Evolutionary conservation across 2,797 vertebrate species (phyloP).

Genomic region (Hafferia zeledoni): DNA sequence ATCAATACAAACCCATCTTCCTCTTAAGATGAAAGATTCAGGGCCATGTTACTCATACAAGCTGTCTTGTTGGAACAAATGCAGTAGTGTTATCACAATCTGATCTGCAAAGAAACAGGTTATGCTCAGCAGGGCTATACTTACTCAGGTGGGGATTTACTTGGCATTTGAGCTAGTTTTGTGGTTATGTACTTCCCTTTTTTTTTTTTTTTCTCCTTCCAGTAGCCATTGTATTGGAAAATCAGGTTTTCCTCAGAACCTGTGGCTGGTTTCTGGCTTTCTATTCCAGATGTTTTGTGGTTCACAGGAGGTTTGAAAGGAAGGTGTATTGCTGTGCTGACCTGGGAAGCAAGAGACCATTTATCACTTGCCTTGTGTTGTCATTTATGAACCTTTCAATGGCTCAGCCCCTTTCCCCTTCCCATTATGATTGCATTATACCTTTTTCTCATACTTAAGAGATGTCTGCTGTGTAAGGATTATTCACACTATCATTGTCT

Average conservation of each 20-base stretch:
- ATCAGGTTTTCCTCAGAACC: not conserved
- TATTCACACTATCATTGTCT: not conserved
- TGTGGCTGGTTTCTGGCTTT: not conserved
- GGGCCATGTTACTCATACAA: not conserved
- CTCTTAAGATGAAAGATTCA: not conserved
- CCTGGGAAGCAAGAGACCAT: not conserved
- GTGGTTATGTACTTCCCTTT: not conserved
- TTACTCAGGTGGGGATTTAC: not conserved
- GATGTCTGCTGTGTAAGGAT: not conserved
- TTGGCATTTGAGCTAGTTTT: not conserved
- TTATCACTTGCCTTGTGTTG: not conserved
- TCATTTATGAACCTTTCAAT: not conserved
- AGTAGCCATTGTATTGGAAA: not conserved
- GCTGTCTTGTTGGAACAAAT: not conserved
- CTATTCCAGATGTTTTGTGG: not conserved
- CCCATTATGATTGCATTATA: not conserved
- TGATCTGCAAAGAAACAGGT: not conserved
- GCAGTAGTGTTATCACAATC: not conserved
- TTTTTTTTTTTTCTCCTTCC: not conserved
- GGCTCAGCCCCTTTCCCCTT: not conserved
- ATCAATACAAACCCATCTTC: not conserved
- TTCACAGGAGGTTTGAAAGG: not conserved
- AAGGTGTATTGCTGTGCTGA: not conserved
- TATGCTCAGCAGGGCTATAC: not conserved
- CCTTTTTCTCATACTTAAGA: not conserved